Evolutionary conservation across 2,797 vertebrate species (phyloP).

Genomic region (Trachops cirrhosus): DNA sequence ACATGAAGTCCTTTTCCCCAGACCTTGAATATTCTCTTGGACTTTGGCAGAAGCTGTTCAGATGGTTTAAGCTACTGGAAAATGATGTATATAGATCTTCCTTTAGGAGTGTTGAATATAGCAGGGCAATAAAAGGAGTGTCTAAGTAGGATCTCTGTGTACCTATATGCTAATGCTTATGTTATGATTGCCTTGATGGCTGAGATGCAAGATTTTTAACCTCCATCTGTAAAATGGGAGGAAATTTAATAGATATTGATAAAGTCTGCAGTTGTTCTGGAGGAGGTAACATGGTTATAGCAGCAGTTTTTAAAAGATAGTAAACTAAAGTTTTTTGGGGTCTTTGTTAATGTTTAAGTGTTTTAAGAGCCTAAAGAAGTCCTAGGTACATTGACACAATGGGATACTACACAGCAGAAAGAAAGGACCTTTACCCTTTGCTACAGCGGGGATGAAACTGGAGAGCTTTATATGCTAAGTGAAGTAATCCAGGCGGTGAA

Average conservation of each 20-base stretch:
- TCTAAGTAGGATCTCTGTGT: background rate
- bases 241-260: background rate
- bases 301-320: background rate
- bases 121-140: background rate
- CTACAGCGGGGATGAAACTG: no score
- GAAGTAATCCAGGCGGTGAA: no score
- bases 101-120: background rate
- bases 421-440: no score
- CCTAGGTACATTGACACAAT: no score
- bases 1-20: background rate
- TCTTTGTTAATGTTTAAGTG: constrained; percentile 6
- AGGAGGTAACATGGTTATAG: background rate
- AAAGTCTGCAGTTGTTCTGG: background rate
- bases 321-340: background rate
- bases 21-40: background rate
- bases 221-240: background rate
- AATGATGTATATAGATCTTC: background rate
- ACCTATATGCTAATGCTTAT: background rate
- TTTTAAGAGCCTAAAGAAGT: background rate
- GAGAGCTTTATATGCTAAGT: no score
- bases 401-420: no score
- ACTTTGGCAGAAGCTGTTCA: background rate
- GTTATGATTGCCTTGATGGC: background rate
- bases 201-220: background rate
- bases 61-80: background rate